Evolutionary conservation across 2,888 invertebrate species (phyloP), one percentile per base, ranked within the genome.

Genomic region (Masnerella sp.): DNA sequence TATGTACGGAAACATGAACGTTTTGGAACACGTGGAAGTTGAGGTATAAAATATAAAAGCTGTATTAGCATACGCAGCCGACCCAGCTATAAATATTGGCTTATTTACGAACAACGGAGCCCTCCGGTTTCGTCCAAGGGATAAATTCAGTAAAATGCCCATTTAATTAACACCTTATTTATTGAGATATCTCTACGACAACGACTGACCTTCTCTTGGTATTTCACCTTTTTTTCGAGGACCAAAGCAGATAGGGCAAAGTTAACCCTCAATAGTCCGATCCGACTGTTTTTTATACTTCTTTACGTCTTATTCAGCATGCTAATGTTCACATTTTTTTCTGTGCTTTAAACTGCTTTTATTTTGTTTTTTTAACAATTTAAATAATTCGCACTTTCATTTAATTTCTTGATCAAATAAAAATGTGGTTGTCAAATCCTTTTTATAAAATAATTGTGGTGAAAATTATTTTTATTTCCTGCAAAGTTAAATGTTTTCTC

Each of bases 81-180:
- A 75, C 68, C 75, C 75, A 62, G 81, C 84, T 81, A 85, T 85
- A 86, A 85, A 85, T 85, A 85, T 85, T 77, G 59, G 78, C 80
- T 85, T 85, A 85, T 86, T 86, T 85, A 85, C 84, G 83, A 80
- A 81, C 80, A 77, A 69, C 75, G 65, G 67, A 76, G 76, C 54
- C 67, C 77, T 71, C 75, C 71, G 59, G 61, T 69, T 71, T 69
- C 49, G 73, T 76, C 73, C 65, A 79, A 74, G 77, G 83, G 80
- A 86, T 85, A 86, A 85, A 86, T 85, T 82, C 82, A 84, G 77
- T 79, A 82, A 85, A 85, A 84, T 84, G 83, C 84, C 82, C 81
- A 82, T 85, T 86, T 85, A 86, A 86, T 86, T 86, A 86, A 84
- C 85, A 84, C 85, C 84, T 86, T 86, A 86, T 86, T 86, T 86